Percentiles rank a stretch among this genome's conserved stretches.
Conservation (phyloP, 2,797 vertebrate genomes). For the Peromyscus melanophrys region DNA sequence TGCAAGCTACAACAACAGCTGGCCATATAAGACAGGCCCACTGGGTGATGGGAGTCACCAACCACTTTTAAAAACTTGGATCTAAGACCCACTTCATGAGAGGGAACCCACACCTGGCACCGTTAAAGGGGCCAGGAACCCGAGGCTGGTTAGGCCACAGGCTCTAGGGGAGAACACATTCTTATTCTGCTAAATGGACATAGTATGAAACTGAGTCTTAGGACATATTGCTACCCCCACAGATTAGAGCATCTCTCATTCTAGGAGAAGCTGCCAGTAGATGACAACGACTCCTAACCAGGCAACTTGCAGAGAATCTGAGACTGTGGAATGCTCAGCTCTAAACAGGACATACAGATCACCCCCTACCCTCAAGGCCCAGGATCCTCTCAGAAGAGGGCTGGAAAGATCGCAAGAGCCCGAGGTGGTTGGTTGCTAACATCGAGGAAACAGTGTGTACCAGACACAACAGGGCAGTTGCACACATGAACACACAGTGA, state of each 20-base stretch:
- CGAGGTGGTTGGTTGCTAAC: no score
- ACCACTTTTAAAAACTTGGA: background rate
- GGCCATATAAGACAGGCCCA: background rate
- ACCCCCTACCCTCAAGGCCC: background rate
- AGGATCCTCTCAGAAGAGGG: background rate
- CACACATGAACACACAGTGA: background rate
- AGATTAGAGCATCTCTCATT: background rate
- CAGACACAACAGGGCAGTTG: background rate
- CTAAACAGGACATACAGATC: background rate
- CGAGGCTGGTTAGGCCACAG: background rate
- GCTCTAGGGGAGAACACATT: background rate
- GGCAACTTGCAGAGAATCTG: background rate
- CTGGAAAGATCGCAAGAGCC: background rate
- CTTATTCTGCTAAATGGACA: background rate
- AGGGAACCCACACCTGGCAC: background rate
- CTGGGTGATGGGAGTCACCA: background rate
- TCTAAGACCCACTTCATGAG: background rate
- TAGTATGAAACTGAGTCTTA: background rate
- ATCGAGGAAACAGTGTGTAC: background rate
- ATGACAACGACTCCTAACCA: background rate
- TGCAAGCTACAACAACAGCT: background rate
- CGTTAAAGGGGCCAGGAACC: background rate
- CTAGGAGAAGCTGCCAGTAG: no score
- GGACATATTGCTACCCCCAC: background rate
- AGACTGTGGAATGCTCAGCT: background rate